These are phyloP conservation scores for Styela clava DNA, from an alignment of 23 tunicate species.

Conservation along the genomic window DNA sequence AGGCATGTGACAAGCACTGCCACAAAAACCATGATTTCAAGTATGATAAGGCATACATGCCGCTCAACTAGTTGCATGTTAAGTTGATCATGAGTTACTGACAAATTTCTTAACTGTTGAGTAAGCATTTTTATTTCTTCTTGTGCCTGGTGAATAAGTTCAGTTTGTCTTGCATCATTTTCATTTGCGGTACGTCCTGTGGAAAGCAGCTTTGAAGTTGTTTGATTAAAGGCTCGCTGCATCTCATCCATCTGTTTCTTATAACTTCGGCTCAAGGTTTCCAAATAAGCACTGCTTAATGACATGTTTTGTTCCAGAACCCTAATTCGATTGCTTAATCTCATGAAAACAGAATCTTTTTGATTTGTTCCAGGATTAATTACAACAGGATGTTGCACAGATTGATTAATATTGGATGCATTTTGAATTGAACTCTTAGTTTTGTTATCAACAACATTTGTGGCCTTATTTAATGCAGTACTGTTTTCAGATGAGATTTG, in stretches of 20 bases:
- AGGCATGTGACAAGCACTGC: slow-evolving; percentile 45
- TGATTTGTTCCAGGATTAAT: slow-evolving; percentile 91
- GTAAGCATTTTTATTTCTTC: slow-evolving; percentile 34
- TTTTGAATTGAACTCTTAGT: neutral
- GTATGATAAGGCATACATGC: slow-evolving; percentile 61
- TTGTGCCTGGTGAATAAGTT: slow-evolving; percentile 36
- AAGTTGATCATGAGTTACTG: slow-evolving; percentile 25
- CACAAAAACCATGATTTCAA: slow-evolving; percentile 56
- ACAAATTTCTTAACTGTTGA: slow-evolving; percentile 24
- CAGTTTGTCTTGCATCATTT: slow-evolving; percentile 64
- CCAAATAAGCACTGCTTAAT: slow-evolving; percentile 83
- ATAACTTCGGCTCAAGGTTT: slow-evolving; percentile 83
- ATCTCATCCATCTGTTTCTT: slow-evolving; percentile 92
- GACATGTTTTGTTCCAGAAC: slow-evolving; percentile 76
- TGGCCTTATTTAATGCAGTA: neutral
- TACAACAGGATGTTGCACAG: slow-evolving; percentile 61
- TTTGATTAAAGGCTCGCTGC: slow-evolving; percentile 83
- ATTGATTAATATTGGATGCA: neutral
- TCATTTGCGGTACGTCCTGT: slow-evolving; percentile 44
- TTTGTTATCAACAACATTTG: neutral
- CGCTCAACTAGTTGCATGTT: slow-evolving; percentile 59
- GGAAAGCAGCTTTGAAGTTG: slow-evolving; percentile 47
- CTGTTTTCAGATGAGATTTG: neutral
- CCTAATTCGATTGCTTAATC: slow-evolving; percentile 88
- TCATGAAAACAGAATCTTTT: slow-evolving; percentile 92